Evolutionary conservation across 2,113 vertebrate genomes (phyloP), one percentile per base, ranked within the genome.

Genomic region (Clarias gariepinus): DNA sequence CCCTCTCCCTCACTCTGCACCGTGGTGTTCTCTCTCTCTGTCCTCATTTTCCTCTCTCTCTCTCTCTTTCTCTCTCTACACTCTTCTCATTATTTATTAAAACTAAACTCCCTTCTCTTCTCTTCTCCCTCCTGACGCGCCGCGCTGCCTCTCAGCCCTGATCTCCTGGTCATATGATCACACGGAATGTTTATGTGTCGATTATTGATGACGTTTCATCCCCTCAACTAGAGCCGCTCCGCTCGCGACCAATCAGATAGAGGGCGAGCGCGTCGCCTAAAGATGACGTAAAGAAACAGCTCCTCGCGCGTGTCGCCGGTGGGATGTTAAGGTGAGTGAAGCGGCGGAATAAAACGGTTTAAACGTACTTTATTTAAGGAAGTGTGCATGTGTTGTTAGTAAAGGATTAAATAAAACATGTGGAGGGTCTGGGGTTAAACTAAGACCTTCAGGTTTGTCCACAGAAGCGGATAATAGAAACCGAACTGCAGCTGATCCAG

Each of bases 241-340:
- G 33, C 58, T 58, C 28, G 12, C 84, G 25, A 80, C 94, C 93
- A 94, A 95, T 94, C 90, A 82, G 47, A 47, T 47, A 91, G 1
- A 4, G 25, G 9, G 83, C 33, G 10, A 60, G 25, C 41, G 33
- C 41, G 93, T 92, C 94, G 25, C 53, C 4, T 52, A 53, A 9
- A 30, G 89, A 93, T 94, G 93, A 94, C 91, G 91, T 61, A 3
- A 16, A 0, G 28, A 23, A 58, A 33, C 79, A 83, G 47, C 47
- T 66, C 91, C n/a, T 33, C 21, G 28, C 89, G 92, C 73, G 89
- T 16, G 52, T 69, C 33, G 53, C 71, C 11, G 81, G 91, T 87
- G 86, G 47, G 30, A 95, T 95, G 94, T 92, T 89, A 71, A 94
- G 94, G 95, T 92, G 74, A 86, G 89, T 11, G 89, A 13, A 15